Conservation (phyloP, 2,888 invertebrate species). For the Dryobota labecula region DNA sequence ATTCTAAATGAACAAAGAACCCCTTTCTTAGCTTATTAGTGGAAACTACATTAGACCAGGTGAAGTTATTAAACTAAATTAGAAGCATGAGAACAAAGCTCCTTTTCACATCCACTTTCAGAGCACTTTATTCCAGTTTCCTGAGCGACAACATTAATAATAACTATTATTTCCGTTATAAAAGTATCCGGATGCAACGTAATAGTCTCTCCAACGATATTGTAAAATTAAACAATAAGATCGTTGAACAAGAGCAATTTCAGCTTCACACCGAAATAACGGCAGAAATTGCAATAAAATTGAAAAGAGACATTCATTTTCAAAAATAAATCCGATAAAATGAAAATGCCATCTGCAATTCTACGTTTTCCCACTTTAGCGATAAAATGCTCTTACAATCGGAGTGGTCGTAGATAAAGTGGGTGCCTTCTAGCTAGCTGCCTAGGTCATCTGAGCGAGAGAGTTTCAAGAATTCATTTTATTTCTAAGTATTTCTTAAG, state of each 20-base stretch:
- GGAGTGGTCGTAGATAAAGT: conserved; percentile 58
- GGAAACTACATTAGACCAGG: conserved; percentile 8
- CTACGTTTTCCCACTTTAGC: conserved; percentile 50
- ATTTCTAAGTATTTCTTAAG: conserved; percentile 74
- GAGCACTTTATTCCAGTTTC: conserved; percentile 34
- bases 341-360: conserved; percentile 60
- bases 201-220: conserved; percentile 29
- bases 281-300: conserved; percentile 46
- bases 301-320: conserved; percentile 55
- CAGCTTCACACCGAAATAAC: conserved; percentile 18
- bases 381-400: conserved; percentile 60
- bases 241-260: conserved; percentile 28
- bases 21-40: conserved; percentile 1
- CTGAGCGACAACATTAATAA: conserved; percentile 33
- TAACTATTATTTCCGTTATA: conserved; percentile 48
- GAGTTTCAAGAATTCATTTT: conserved; percentile 76
- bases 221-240: conserved; percentile 40
- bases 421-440: conserved; percentile 32
- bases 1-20: conserved; percentile 24
- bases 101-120: conserved; percentile 30
- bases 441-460: conserved; percentile 60
- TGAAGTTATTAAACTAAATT: conserved; percentile 39
- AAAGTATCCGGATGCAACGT: conserved; percentile 35
- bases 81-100: conserved; percentile 24
- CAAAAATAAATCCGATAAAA: conserved; percentile 59